A percentile compares a stretch with the other conserved stretches of the same genome.
Conservation (phyloP, 1,140 invertebrate genomes). For the Octopus sinensis region DNA sequence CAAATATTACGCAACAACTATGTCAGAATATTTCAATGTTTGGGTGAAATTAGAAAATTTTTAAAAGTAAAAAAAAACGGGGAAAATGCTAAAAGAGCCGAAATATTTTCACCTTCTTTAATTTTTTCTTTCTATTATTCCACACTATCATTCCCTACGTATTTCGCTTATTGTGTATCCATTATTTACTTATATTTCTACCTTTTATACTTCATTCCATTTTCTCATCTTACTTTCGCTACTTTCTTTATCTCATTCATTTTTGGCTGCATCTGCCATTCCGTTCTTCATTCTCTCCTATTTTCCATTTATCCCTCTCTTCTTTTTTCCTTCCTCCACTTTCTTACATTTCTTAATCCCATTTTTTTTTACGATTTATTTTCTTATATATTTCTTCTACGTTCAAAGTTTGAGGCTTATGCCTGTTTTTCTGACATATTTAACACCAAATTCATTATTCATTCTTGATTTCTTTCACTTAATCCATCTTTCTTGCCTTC, state of each 20-base stretch:
- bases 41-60: too few relatives aligned
- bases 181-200: background rate
- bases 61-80: too few relatives aligned
- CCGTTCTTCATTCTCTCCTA: slow-evolving; percentile 15
- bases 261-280: slow-evolving; percentile 24
- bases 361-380: slow-evolving; percentile 29
- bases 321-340: slow-evolving; percentile 20
- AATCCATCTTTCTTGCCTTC: slow-evolving; percentile 9
- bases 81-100: too few relatives aligned
- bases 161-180: slow-evolving; percentile 10
- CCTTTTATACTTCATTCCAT: slow-evolving; percentile 26
- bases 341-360: slow-evolving; percentile 25
- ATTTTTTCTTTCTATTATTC: background rate
- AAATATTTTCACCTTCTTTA: background rate
- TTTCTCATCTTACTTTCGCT: slow-evolving; percentile 29
- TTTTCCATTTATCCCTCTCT: slow-evolving; percentile 18
- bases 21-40: too few relatives aligned
- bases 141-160: background rate
- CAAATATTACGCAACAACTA: too few relatives aligned
- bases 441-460: slow-evolving; percentile 13
- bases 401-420: background rate
- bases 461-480: slow-evolving; percentile 14
- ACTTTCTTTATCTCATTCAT: slow-evolving; percentile 28
- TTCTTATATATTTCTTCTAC: slow-evolving; percentile 15
- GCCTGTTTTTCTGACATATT: slow-evolving; percentile 23